These are phyloP conservation scores for Propithecus perrieri DNA, from an alignment of 2,797 vertebrate genomes.

Conservation along the genomic window DNA sequence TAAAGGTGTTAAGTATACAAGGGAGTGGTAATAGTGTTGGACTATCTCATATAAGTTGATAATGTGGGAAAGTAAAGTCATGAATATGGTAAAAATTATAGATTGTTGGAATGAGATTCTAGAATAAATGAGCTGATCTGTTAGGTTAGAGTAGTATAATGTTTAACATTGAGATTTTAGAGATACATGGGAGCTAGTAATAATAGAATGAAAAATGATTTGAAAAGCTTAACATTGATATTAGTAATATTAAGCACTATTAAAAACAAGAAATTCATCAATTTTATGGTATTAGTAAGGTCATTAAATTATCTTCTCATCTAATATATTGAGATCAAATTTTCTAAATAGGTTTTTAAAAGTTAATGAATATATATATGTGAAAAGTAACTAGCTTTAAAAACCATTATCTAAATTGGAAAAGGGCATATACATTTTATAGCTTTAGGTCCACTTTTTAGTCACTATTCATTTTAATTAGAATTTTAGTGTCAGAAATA, in stretches of 20 bases:
- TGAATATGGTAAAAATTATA: not conserved
- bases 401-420: not conserved
- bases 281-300: not conserved
- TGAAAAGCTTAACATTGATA: not conserved
- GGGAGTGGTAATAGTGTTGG: not conserved
- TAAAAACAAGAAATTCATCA: not conserved
- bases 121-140: not conserved
- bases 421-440: not conserved
- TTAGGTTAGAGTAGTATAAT: not conserved
- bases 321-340: not conserved
- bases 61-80: not conserved
- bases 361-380: not conserved
- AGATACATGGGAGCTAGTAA: not conserved
- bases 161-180: constrained; percentile 35
- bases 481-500: not conserved
- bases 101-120: not conserved
- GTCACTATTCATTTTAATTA: not conserved
- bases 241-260: not conserved
- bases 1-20: not conserved
- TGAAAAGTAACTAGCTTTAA: not conserved
- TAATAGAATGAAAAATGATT: not conserved
- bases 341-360: constrained; percentile 6
- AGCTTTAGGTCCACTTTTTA: not conserved
- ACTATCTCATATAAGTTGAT: not conserved
- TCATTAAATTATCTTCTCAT: not conserved